phyloP scores from a whole-genome alignment of 2,113 vertebrate genomes.

The Argyrosomus japonicus region DNA sequence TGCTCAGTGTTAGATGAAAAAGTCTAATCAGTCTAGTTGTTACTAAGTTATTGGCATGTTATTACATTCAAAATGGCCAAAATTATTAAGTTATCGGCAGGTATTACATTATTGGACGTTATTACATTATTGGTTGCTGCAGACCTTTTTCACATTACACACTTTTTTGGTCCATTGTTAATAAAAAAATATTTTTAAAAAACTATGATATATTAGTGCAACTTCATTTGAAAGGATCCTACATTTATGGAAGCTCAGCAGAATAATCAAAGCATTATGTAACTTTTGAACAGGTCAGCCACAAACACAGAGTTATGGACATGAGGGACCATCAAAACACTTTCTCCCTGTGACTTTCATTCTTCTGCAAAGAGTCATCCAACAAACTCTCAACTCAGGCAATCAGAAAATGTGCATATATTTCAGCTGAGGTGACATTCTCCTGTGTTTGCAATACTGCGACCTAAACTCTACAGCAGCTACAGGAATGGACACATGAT shows the following conservation, averaged over 20 bases:
- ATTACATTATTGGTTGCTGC: too few relatives aligned
- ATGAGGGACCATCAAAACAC: not conserved
- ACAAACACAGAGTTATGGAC: not conserved
- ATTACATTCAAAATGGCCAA: too few relatives aligned
- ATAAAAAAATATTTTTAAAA: too few relatives aligned
- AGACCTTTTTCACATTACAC: too few relatives aligned
- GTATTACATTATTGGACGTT: too few relatives aligned
- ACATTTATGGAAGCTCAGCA: not conserved
- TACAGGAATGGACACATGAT: not conserved
- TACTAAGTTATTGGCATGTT: too few relatives aligned
- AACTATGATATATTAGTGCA: too few relatives aligned
- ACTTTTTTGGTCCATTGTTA: too few relatives aligned
- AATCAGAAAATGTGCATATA: not conserved
- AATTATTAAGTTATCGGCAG: too few relatives aligned
- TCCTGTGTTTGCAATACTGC: not conserved
- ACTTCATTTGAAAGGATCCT: not conserved
- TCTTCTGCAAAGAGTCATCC: not conserved
- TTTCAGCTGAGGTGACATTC: not conserved
- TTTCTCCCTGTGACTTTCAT: not conserved
- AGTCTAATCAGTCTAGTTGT: too few relatives aligned
- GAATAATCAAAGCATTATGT: not conserved
- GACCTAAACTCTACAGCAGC: constrained; percentile 2
- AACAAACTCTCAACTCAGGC: not conserved
- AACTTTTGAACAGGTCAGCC: not conserved
- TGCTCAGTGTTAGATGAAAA: too few relatives aligned